Percentiles rank a stretch among this genome's conserved stretches.
Conservation (phyloP, 2,888 invertebrate genomes). For the Nomada ferruginata region DNA sequence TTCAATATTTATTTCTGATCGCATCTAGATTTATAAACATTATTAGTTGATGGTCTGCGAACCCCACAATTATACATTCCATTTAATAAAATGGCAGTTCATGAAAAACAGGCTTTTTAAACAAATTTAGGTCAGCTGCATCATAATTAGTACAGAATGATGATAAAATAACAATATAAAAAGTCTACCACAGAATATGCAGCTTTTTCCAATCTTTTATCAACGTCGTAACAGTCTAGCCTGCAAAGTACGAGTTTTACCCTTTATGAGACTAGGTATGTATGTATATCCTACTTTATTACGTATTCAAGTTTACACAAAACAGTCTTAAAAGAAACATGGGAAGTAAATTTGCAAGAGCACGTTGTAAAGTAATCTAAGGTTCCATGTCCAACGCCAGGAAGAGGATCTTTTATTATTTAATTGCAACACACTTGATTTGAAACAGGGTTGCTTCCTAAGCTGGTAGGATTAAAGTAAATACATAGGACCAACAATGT, state of each 20-base stretch:
- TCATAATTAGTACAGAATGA: slow-evolving; percentile 32
- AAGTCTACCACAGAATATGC: slow-evolving; percentile 29
- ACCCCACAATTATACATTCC: slow-evolving; percentile 67
- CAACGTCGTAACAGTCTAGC: slow-evolving; percentile 52
- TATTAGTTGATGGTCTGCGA: slow-evolving; percentile 83
- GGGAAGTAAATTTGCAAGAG: slow-evolving; percentile 45
- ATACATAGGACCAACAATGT: slow-evolving; percentile 41
- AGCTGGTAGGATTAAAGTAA: slow-evolving; percentile 45
- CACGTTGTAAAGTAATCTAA: slow-evolving; percentile 48
- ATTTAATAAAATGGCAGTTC: slow-evolving; percentile 55
- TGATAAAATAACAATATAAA: slow-evolving; percentile 41
- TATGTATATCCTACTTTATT: slow-evolving; percentile 58
- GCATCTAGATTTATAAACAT: slow-evolving; percentile 55
- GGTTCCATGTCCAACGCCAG: slow-evolving; percentile 42
- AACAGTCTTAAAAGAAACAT: slow-evolving; percentile 63
- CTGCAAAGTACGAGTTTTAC: slow-evolving; percentile 40
- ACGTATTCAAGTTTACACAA: slow-evolving; percentile 64
- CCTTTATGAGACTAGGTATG: slow-evolving; percentile 53
- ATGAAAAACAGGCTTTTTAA: slow-evolving; percentile 29
- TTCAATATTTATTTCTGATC: slow-evolving; percentile 45
- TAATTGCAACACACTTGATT: slow-evolving; percentile 38
- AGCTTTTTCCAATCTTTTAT: slow-evolving; percentile 33
- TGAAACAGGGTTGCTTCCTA: slow-evolving; percentile 40
- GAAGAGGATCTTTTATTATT: slow-evolving; percentile 37
- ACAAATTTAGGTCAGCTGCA: slow-evolving; percentile 27